Base-by-base conservation (phyloP, 2,888 invertebrate species). In the Erebia epiphron region DNA sequence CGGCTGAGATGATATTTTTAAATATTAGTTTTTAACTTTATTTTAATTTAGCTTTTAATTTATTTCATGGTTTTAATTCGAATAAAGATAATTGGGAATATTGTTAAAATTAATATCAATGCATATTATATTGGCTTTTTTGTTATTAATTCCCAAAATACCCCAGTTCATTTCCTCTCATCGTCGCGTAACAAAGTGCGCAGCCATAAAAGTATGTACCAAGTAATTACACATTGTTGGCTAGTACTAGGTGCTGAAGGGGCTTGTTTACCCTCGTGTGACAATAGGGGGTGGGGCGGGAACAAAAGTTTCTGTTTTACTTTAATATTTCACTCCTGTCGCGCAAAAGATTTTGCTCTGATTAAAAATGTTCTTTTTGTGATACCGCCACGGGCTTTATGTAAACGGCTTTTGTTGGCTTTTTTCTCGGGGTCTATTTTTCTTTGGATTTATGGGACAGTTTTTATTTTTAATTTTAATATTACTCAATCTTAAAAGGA, bases 291-390 rank as follows among this genome's bases (percentile, higher is more conserved):
- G 79, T 70, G 79, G 78, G 75, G 78, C 75, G 72, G 67, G 81
- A 84, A 86, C 87, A 88, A 86, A 82, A 78, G 86, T 83, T 82
- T 82, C 82, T 86, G 87, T 86, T 86, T 86, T 85, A 86, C 86
- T 88, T 88, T 89, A 89, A 89, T 89, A 89, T 89, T 85, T 89
- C 89, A 89, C 84, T 84, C 78, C 84, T 86, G 88, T 87, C 88
- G 82, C 77, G 77, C 80, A 79, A 83, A 85, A 80, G 82, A 85
- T 85, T 82, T 80, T 80, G 74, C 80, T 80, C 79, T 86, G 86
- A 88, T 88, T 87, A 88, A 87, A 77, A 88, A 86, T 80, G 85
- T 79, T 80, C 82, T 79, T 79, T 82, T 80, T 78, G 77, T 77
- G 76, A 76, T 77, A 77, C 73, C 70, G 76, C 71, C 60, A 52